phyloP scores from a whole-genome alignment of 2,113 vertebrate species.

The Antigone vipio region DNA sequence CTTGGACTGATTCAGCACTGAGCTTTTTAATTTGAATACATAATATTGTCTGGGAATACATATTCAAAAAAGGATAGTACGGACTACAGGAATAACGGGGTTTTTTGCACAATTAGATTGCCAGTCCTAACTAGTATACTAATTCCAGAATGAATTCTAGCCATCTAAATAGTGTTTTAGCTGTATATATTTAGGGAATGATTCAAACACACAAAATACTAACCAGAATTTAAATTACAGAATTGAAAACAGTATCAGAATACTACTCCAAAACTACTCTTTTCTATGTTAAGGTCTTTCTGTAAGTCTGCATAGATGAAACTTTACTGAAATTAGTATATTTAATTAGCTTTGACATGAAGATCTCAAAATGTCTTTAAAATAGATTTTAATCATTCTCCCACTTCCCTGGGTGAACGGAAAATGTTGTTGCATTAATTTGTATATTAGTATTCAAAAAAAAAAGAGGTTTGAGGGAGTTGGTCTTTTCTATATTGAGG shows the following conservation, averaged over 20 bases:
- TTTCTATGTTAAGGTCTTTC: not conserved
- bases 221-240: not conserved
- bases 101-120: not conserved
- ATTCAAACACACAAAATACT: not conserved
- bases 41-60: constrained; percentile 19
- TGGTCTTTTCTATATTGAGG: not conserved
- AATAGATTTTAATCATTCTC: not conserved
- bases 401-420: not conserved
- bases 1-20: constrained; percentile 19
- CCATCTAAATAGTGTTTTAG: not conserved
- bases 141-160: not conserved
- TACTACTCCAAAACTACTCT: not conserved
- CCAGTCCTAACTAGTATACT: not conserved
- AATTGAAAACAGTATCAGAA: not conserved
- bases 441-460: not conserved
- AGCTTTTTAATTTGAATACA: constrained; percentile 16
- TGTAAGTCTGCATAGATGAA: not conserved
- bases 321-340: not conserved
- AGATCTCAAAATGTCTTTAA: not conserved
- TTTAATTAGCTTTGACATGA: not conserved
- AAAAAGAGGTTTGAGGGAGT: not conserved
- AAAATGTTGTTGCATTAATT: not conserved
- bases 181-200: not conserved
- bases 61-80: not conserved
- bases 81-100: not conserved